Percentiles rank a stretch among this genome's conserved stretches.
phyloP scores from a whole-genome alignment of 2,113 vertebrate species.

The Chloropsis hardwickii region DNA sequence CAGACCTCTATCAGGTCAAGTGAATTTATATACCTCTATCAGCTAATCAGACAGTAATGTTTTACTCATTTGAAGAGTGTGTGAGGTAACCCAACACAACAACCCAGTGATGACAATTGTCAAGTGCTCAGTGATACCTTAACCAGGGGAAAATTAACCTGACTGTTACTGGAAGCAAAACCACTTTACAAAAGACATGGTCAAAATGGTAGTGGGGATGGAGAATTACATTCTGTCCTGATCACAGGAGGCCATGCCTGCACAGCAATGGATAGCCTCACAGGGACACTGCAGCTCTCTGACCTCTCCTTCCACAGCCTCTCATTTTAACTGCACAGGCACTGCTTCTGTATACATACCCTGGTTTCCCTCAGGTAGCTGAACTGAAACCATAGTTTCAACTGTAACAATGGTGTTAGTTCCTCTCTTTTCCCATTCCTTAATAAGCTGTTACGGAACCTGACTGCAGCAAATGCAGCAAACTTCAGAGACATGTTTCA shows the following conservation, averaged over 20 bases:
- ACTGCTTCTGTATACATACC: background rate
- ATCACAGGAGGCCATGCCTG: background rate
- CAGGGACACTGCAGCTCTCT: background rate
- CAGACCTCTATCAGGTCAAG: background rate
- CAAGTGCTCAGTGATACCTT: background rate
- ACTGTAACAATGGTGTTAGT: background rate
- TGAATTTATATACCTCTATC: background rate
- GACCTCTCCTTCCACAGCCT: background rate
- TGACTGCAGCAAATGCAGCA: background rate
- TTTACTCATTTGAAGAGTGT: background rate
- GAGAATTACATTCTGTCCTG: background rate
- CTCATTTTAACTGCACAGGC: background rate
- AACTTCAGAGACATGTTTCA: background rate
- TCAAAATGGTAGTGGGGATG: background rate
- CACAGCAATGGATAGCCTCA: too few species aligned
- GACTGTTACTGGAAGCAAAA: background rate
- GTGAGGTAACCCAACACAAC: background rate
- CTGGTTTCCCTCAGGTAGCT: background rate
- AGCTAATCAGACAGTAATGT: background rate
- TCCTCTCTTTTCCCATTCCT: background rate
- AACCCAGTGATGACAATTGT: background rate
- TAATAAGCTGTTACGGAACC: background rate
- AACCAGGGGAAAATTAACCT: background rate
- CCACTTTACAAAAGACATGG: background rate
- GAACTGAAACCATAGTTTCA: background rate